A percentile compares a stretch with the other conserved stretches of the same genome.
These are phyloP conservation scores for Arnoldichthys spilopterus DNA, from an alignment of 2,797 vertebrate species.

Conservation along the genomic window DNA sequence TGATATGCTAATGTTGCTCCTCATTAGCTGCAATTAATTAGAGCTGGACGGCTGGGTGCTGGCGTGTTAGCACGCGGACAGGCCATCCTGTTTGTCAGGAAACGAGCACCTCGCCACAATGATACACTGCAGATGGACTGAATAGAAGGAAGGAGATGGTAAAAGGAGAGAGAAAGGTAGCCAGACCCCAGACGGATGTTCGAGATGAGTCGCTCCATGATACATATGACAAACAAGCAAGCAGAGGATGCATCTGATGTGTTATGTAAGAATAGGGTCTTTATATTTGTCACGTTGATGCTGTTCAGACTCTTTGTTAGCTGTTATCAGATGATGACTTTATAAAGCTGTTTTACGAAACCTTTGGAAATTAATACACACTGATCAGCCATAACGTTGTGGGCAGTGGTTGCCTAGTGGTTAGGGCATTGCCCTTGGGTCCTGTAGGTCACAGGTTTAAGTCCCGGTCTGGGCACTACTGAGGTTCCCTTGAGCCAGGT, in stretches of 20 bases:
- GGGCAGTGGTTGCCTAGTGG: too few relatives aligned
- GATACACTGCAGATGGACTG: constrained; percentile 31
- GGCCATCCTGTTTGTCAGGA: constrained; percentile 48
- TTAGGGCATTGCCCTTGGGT: too few relatives aligned
- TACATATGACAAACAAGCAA: constrained; percentile 35
- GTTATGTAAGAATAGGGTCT: neutral
- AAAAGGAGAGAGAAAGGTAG: constrained; percentile 17
- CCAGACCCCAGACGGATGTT: constrained; percentile 24
- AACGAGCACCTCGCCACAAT: constrained; percentile 33
- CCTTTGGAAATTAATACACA: too few relatives aligned
- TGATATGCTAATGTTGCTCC: constrained; percentile 60
- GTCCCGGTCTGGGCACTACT: too few relatives aligned
- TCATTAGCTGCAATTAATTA: constrained; percentile 64
- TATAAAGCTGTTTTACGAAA: neutral
- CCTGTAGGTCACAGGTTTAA: too few relatives aligned
- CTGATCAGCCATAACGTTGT: too few relatives aligned
- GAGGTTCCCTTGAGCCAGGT: too few relatives aligned
- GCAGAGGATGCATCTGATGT: constrained; percentile 12
- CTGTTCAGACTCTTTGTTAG: neutral
- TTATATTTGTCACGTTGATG: neutral
- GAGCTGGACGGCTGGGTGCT: constrained; percentile 44
- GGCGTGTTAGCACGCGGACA: constrained; percentile 30
- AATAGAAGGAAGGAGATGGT: constrained; percentile 20
- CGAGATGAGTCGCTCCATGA: constrained; percentile 31
- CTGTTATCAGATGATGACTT: neutral